Conservation (phyloP, 2,113 vertebrate species). For the Maccullochella peelii region DNA sequence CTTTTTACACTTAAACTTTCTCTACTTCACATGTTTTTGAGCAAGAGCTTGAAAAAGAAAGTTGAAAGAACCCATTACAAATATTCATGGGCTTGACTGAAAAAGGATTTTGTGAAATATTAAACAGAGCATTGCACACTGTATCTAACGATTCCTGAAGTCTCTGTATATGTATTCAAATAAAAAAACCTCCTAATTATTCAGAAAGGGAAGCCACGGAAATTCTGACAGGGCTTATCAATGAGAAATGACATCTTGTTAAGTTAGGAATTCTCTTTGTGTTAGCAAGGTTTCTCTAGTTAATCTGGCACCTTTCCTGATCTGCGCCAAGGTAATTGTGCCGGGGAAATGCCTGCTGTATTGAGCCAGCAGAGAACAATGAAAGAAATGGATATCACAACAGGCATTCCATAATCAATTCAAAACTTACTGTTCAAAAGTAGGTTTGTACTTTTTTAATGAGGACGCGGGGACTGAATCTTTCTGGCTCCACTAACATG, state of each 20-base stretch:
- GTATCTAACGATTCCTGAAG: conserved; percentile 72
- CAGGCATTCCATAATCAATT: conserved; percentile 80
- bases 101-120: conserved; percentile 76
- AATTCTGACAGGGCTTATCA: conserved; percentile 78
- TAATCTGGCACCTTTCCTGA: conserved; percentile 84
- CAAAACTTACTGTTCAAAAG: conserved; percentile 79
- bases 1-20: conserved; percentile 54
- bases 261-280: conserved; percentile 88
- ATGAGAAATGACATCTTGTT: conserved; percentile 84
- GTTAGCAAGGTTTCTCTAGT: conserved; percentile 83
- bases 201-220: conserved; percentile 68
- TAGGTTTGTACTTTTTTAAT: conserved; percentile 81
- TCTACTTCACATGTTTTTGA: conserved; percentile 48
- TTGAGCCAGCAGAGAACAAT: conserved; percentile 80
- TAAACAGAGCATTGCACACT: conserved; percentile 71
- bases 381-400: conserved; percentile 82
- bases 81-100: conserved; percentile 67
- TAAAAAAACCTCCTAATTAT: conserved; percentile 80
- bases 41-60: conserved; percentile 54
- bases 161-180: conserved; percentile 78
- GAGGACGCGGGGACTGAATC: conserved; percentile 68
- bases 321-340: conserved; percentile 81
- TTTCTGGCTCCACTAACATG: conserved; percentile 61
- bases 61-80: conserved; percentile 73
- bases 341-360: conserved; percentile 69